Base-by-base conservation (phyloP, 2,113 vertebrate genomes). In the Anas platyrhynchos region DNA sequence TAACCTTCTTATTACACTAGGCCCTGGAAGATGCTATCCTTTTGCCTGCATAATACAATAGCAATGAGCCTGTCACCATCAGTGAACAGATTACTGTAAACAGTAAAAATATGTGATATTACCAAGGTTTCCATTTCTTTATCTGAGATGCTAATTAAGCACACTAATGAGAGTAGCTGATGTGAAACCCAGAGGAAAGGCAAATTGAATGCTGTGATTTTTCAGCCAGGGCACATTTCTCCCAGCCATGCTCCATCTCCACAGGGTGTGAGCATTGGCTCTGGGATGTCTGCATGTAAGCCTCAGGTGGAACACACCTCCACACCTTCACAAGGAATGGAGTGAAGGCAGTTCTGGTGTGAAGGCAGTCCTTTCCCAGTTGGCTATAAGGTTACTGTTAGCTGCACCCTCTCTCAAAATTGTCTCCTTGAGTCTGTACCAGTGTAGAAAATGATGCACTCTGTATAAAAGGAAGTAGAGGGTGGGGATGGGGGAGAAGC, bases 361-460 rank as follows among this genome's bases (percentile, higher is more conserved):
- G 22, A 22, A 61, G 44, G 18, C 3, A 25, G 16, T 36, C 36
- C 1, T 46, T 34, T 86, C 11, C 7, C 1, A 1, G 3, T 79
- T 68, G 55, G 41, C 6, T 56, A 13, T 22, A 44, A 29, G 7
- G 14, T 11, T 63, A 5, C 8, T 16, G 18, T 55, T 73, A 31
- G 10, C 17, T 86, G 8, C 14, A 46, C 27, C 5, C 6, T 73
- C 6, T 71, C n/a, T 68, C 62, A 85, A 54, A 90, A 65, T 20
- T 55, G 1, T 36, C 34, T 56, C 13, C 17, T 5, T 7, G 0
- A 26, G 5, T 1, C 6, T 16, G 0, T 31, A 29, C 31, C 46
- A 43, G 11, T 77, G 8, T 27, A 34, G 56, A 8, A 34, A 71
- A 71, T 36, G 46, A 54, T 54, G 10, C 36, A 46, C 5, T 41